Percentiles rank a stretch among this genome's conserved stretches.
Conservation (phyloP, 2,113 vertebrate genomes). For the Malurus alboscapulatus region DNA sequence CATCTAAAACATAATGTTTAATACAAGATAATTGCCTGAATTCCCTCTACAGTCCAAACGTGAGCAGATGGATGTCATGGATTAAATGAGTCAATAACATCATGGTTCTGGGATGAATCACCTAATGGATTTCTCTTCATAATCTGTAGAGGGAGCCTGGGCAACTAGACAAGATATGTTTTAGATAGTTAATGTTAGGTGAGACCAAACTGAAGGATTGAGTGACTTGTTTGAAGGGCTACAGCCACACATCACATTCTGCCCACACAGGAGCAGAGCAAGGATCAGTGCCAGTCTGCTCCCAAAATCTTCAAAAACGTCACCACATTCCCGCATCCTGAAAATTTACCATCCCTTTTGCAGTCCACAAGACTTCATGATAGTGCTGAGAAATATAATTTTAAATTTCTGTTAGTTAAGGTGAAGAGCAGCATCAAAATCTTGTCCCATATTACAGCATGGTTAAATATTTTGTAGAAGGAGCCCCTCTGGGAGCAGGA, state of each 20-base stretch:
- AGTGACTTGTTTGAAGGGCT: not conserved
- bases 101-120: not conserved
- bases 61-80: not conserved
- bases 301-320: not conserved
- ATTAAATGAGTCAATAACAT: not conserved
- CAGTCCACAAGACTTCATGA: not conserved
- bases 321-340: not conserved
- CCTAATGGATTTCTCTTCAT: not conserved
- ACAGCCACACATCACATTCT: not conserved
- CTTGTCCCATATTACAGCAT: not conserved
- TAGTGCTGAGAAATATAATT: not conserved
- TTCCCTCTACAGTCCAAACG: not conserved
- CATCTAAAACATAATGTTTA: not conserved
- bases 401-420: not conserved
- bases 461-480: not conserved
- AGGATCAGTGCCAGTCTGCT: not conserved
- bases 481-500: fast-evolving
- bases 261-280: not conserved
- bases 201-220: not conserved
- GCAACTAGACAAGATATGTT: not conserved
- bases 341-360: not conserved
- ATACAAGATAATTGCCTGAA: not conserved
- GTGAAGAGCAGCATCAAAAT: too few species aligned
- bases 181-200: not conserved
- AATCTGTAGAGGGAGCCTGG: constrained; percentile 7